Percentiles rank a stretch among this genome's conserved stretches.
These are phyloP conservation scores for Antennarius maculatus DNA, from an alignment of 2,797 vertebrate genomes.

Conservation along the genomic window DNA sequence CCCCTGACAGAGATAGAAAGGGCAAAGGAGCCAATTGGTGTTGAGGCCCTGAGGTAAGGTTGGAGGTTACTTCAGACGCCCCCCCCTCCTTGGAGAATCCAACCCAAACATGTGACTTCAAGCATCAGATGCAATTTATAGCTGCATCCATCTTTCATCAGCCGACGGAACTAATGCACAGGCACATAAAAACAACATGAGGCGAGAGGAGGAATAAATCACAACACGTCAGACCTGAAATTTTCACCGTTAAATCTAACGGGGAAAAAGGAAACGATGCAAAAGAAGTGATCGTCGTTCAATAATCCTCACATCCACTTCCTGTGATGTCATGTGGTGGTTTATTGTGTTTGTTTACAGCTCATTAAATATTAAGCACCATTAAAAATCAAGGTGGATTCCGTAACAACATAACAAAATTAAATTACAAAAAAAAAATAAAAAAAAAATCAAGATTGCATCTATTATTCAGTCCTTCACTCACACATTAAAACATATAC, in stretches of 20 bases:
- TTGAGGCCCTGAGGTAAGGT: conserved; percentile 31
- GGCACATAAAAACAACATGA: background rate
- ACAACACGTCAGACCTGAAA: conserved; percentile 4
- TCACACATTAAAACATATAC: background rate
- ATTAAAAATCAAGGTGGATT: background rate
- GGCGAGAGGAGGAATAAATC: conserved; percentile 1
- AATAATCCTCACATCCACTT: conserved; percentile 3
- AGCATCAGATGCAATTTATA: conserved; percentile 27
- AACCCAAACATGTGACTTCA: conserved; percentile 25
- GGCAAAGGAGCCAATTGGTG: conserved; percentile 32
- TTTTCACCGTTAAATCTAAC: background rate
- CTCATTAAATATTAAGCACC: conserved; percentile 3
- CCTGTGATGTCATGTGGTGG: background rate
- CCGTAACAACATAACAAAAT: too few relatives aligned
- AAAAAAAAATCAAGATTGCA: background rate
- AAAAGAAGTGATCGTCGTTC: background rate
- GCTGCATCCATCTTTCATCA: conserved; percentile 8
- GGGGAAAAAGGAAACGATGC: background rate
- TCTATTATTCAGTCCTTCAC: background rate
- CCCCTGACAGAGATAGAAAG: conserved; percentile 33
- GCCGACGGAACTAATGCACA: conserved; percentile 2
- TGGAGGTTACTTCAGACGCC: conserved; percentile 8
- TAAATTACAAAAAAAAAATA: background rate
- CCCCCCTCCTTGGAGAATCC: conserved; percentile 9
- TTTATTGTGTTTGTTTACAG: conserved; percentile 50